Base-by-base conservation (phyloP, 2,797 vertebrate species). In the Hydrocynus forskahlii region DNA sequence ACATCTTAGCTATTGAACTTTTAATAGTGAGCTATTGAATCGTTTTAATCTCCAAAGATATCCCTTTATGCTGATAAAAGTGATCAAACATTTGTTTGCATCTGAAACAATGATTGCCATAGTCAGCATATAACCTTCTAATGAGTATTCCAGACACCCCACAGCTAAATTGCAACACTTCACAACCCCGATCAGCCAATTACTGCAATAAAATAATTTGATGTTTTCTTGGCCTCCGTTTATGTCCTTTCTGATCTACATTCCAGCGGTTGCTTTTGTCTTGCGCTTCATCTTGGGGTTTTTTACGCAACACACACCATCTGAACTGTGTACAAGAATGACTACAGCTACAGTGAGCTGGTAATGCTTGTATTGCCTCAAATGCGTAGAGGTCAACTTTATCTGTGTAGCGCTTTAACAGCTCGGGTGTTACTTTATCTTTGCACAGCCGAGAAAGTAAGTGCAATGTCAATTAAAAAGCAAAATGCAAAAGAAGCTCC, bases 251-350 rank as follows among this genome's bases (percentile, higher is more conserved):
- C 50, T 70, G 25, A 78, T 29, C 68, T 79, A 50, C 43, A 59
- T 79, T 82, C 57, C 52, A 67, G 67, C 2, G 43, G 59, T 78
- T 66, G 59, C 6, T 79, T 75, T 66, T 64, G 73, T 78, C 72
- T 62, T 63, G 59, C 12, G 5, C 67, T 48, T 75, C 59, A 67
- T 80, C 35, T 71, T n/a, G 54, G 35, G 45, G 16, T 13, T 70
- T 40, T 54, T 82, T 72, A 40, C 7, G 64, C 67, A 78, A 78
- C 50, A 76, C 10, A 66, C 23, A 23, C n/a, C 57, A 13, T 6
- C 38, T 75, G 72, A 71, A 45, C 7, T 67, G 52, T 79, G 59
- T 71, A 66, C 71, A 81, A 70, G 13, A 43, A 45, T 13, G 25
- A 52, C 25, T 25, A 66, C 66, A 84, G 64, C 68, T 55, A 75